These are phyloP conservation scores for Ormyrus rosae DNA, from an alignment of 2,888 invertebrate species.

Conservation along the genomic window DNA sequence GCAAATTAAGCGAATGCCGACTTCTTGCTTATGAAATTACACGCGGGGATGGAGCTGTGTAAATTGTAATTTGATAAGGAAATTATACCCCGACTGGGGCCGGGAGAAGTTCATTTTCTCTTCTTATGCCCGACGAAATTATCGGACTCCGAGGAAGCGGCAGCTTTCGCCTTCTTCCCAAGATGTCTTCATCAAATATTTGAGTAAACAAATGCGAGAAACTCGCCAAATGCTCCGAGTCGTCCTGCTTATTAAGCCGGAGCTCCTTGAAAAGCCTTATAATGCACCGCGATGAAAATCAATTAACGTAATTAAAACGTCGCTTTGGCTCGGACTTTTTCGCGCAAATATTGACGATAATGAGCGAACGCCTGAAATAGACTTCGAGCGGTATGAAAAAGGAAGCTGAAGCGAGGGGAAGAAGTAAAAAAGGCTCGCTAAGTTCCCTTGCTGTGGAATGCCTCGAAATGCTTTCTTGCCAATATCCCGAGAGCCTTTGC, in stretches of 20 bases:
- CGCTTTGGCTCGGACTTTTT: slow-evolving; percentile 29
- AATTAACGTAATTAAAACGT: slow-evolving; percentile 51
- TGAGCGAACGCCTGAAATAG: slow-evolving; percentile 13
- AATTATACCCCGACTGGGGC: neutral
- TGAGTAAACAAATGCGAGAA: slow-evolving; percentile 44
- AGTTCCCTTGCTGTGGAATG: neutral
- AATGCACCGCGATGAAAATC: slow-evolving; percentile 18
- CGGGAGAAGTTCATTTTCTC: slow-evolving; percentile 37
- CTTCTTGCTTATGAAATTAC: slow-evolving; percentile 54
- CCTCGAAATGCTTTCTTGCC: no score
- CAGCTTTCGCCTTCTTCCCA: slow-evolving; percentile 9
- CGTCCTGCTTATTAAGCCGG: slow-evolving; percentile 32
- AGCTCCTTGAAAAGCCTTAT: neutral
- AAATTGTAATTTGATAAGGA: slow-evolving; percentile 56
- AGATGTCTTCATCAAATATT: slow-evolving; percentile 43
- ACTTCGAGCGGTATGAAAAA: neutral
- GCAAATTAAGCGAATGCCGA: slow-evolving; percentile 54
- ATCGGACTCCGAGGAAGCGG: slow-evolving; percentile 24
- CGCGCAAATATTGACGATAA: slow-evolving; percentile 49
- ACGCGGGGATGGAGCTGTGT: slow-evolving; percentile 13
- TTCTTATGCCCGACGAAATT: slow-evolving; percentile 23
- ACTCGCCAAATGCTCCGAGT: neutral
- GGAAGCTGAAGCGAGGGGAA: neutral
- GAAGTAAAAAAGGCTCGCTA: no score
- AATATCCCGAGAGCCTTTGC: no score